Evolutionary conservation across 2,888 invertebrate genomes (phyloP).

Genomic region (Acleris laterana): DNA sequence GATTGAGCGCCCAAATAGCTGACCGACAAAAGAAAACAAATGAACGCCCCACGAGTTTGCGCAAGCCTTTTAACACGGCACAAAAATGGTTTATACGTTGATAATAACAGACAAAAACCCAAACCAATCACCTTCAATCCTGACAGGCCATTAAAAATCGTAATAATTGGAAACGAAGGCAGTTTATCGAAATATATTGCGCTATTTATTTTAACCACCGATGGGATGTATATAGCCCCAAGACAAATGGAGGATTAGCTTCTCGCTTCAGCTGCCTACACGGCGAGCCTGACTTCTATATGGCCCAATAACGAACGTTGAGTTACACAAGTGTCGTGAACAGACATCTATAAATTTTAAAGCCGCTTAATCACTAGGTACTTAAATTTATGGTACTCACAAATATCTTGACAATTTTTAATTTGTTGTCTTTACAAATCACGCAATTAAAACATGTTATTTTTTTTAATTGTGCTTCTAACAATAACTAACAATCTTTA

Average conservation of each 20-base stretch:
- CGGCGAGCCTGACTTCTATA: constrained; percentile 26
- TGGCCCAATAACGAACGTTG: constrained; percentile 35
- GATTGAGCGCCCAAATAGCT: constrained; percentile 20
- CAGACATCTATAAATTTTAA: constrained; percentile 30
- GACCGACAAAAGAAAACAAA: constrained; percentile 30
- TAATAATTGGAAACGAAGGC: constrained; percentile 65
- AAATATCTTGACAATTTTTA: neutral
- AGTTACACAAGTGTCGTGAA: constrained; percentile 26
- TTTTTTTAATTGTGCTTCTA: neutral
- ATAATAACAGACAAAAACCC: constrained; percentile 58
- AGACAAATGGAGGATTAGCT: constrained; percentile 43
- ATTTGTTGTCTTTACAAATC: neutral
- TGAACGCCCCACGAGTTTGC: constrained; percentile 24
- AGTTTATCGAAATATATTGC: constrained; percentile 54
- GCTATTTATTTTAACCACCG: constrained; percentile 68
- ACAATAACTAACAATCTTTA: constrained; percentile 5
- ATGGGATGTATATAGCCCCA: constrained; percentile 58
- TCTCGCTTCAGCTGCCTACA: constrained; percentile 33
- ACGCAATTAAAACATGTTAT: too few species aligned
- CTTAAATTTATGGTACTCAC: neutral
- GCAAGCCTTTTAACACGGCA: constrained; percentile 25
- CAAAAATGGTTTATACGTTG: constrained; percentile 47
- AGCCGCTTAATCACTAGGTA: constrained; percentile 17
- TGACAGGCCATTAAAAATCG: constrained; percentile 66
- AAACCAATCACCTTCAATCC: constrained; percentile 50